Percentiles rank a stretch among this genome's conserved stretches.
Conservation (phyloP, 1,140 invertebrate species). For the Spodoptera frugiperda region DNA sequence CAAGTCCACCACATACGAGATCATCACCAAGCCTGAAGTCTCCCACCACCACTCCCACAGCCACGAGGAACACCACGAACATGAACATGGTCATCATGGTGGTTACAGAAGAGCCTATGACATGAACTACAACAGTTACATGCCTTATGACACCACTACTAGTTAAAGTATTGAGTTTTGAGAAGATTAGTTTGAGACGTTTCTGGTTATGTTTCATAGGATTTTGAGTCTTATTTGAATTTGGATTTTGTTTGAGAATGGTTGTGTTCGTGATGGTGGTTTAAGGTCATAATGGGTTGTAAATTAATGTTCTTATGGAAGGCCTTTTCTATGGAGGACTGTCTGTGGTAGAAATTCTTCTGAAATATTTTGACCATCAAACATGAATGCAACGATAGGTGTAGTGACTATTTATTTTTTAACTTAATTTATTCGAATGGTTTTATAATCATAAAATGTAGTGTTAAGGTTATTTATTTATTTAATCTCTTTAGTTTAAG, state of each 20-base stretch:
- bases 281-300: no score
- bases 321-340: no score
- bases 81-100: conserved; percentile 80
- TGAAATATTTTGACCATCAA: no score
- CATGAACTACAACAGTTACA: conserved; percentile 73
- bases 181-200: background rate
- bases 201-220: background rate
- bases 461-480: conserved; percentile 29
- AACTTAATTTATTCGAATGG: conserved; percentile 43
- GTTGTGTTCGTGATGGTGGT: no score
- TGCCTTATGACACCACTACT: conserved; percentile 75
- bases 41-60: conserved; percentile 90
- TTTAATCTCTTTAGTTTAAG: conserved; percentile 8
- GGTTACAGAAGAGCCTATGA: conserved; percentile 85
- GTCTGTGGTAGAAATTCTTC: no score
- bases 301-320: no score
- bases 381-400: no score
- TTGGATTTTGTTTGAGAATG: no score
- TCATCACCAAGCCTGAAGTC: conserved; percentile 92
- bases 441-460: conserved; percentile 1
- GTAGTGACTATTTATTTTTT: conserved; percentile 22
- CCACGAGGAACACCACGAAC: conserved; percentile 87
- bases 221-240: conserved; percentile 1
- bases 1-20: conserved; percentile 92
- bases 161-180: conserved; percentile 38